Conservation (phyloP, 2,888 invertebrate genomes). For the Ischnus inquisitorius region DNA sequence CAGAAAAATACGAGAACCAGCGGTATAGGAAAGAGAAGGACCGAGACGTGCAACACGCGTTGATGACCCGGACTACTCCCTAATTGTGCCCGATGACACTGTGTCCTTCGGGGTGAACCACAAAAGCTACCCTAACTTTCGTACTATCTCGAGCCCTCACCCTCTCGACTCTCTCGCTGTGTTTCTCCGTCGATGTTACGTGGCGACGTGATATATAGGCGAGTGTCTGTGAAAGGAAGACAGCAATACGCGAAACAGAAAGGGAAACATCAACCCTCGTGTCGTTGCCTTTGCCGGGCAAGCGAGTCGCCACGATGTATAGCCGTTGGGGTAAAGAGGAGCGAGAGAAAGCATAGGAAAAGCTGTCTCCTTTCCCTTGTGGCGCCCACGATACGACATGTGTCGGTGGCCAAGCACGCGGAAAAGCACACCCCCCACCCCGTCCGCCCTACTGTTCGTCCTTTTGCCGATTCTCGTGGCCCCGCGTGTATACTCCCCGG, state of each 20-base stretch:
- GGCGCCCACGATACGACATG: slow-evolving; percentile 76
- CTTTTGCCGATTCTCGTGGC: slow-evolving; percentile 22
- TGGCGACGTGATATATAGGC: slow-evolving; percentile 35
- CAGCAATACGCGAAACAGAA: slow-evolving; percentile 66
- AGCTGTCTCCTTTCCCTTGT: slow-evolving; percentile 56
- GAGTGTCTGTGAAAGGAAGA: not conserved
- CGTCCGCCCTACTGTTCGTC: slow-evolving; percentile 8
- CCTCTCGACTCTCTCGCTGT: slow-evolving; percentile 46
- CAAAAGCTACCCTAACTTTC: slow-evolving; percentile 65
- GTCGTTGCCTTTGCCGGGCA: slow-evolving; percentile 53
- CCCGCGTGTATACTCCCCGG: slow-evolving; percentile 48
- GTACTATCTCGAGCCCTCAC: slow-evolving; percentile 42
- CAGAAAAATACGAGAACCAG: slow-evolving; percentile 13
- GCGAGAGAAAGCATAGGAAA: slow-evolving; percentile 64
- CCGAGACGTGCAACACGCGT: slow-evolving; percentile 65
- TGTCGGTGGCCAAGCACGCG: slow-evolving; percentile 83
- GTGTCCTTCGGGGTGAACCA: slow-evolving; percentile 74
- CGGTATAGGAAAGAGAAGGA: slow-evolving; percentile 37
- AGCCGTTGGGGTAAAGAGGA: slow-evolving; percentile 27
- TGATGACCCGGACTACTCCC: slow-evolving; percentile 80
- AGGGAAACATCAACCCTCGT: slow-evolving; percentile 68
- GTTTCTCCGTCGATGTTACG: slow-evolving; percentile 52
- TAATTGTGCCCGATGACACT: slow-evolving; percentile 83
- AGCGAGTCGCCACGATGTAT: slow-evolving; percentile 33
- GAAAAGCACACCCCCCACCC: slow-evolving; percentile 79